Conservation (phyloP, 1,140 invertebrate species). For the Drosophila tropicalis region DNA sequence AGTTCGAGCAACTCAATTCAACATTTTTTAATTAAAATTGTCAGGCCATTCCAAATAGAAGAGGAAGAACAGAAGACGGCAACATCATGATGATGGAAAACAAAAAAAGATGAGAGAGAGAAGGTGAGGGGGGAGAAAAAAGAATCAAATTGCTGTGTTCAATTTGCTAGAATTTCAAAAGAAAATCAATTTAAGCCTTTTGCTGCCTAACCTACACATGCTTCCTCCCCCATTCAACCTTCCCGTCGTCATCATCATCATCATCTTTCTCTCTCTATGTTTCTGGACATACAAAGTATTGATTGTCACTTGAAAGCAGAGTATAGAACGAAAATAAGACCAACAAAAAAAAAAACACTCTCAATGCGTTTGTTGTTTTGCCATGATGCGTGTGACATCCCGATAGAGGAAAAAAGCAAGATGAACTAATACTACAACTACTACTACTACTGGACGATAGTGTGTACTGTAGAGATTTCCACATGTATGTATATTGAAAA, state of each 20-base stretch:
- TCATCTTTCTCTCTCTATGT: not conserved
- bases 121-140: not conserved
- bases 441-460: constrained; percentile 12
- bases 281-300: constrained; percentile 35
- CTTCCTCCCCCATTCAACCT: not conserved
- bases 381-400: constrained; percentile 8
- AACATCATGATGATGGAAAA: constrained; percentile 16
- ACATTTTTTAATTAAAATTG: constrained; percentile 54
- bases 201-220: constrained; percentile 9
- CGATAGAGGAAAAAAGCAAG: constrained; percentile 8
- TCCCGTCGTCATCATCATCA: no score
- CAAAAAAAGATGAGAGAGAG: constrained; percentile 1
- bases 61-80: constrained; percentile 9
- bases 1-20: constrained; percentile 1
- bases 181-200: constrained; percentile 71
- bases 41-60: constrained; percentile 18
- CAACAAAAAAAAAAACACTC: not conserved
- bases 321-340: constrained; percentile 10
- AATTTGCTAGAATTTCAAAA: constrained; percentile 64
- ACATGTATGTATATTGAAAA: constrained; percentile 21
- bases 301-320: constrained; percentile 54
- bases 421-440: not conserved
- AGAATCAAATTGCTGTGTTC: constrained; percentile 54
- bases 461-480: not conserved
- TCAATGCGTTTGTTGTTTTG: constrained; percentile 11